Evolutionary conservation across 2,888 invertebrate genomes (phyloP).

Genomic region (Dusona sp.): DNA sequence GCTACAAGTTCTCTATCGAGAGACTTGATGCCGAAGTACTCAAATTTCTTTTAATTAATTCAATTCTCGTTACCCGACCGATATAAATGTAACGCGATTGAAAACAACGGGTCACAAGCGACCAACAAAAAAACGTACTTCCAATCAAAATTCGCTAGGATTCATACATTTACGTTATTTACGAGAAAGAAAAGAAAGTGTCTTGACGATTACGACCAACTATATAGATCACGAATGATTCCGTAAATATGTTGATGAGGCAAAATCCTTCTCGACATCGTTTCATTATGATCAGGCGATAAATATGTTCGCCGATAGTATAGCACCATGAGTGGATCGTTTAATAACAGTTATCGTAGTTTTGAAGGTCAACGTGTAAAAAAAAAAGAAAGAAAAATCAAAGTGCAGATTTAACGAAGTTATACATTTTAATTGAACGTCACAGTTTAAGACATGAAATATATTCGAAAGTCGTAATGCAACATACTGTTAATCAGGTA

Average conservation of each 20-base stretch:
- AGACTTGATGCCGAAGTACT: constrained; percentile 3
- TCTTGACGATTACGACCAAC: constrained; percentile 1
- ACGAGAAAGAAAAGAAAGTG: not conserved
- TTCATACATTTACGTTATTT: not conserved
- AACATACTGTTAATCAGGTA: not conserved
- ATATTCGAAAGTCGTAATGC: constrained; percentile 5
- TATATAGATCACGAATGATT: constrained; percentile 18
- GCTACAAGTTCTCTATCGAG: constrained; percentile 5
- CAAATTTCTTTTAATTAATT: constrained; percentile 1
- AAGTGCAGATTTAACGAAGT: not conserved
- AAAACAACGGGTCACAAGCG: not conserved
- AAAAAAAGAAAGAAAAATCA: not conserved
- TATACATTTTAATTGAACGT: constrained; percentile 17
- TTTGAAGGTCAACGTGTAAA: constrained; percentile 2
- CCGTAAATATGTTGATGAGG: constrained; percentile 30
- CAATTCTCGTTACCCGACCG: not conserved
- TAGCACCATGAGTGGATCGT: constrained; percentile 12
- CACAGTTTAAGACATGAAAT: not conserved
- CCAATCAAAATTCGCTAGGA: not conserved
- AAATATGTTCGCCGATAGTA: not conserved
- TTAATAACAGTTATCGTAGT: constrained; percentile 17
- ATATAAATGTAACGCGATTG: not conserved
- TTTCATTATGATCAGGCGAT: constrained; percentile 26
- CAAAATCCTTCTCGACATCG: constrained; percentile 16
- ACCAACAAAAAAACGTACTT: not conserved